Percentiles rank a stretch among this genome's conserved stretches.
phyloP scores from a whole-genome alignment of 2,888 invertebrate genomes.

The Stegana nigrithorax region DNA sequence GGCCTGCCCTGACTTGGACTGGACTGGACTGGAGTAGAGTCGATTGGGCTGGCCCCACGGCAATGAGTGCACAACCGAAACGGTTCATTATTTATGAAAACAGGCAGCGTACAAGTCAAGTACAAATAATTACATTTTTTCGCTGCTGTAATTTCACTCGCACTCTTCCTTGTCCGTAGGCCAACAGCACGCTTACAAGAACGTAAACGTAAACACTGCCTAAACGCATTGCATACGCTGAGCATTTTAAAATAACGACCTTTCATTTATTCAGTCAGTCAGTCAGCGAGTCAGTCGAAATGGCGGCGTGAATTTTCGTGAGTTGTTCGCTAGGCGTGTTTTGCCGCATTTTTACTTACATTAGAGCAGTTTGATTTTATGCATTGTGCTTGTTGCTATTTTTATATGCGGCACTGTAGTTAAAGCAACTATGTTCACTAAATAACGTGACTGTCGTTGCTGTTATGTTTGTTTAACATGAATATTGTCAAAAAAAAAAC shows the following conservation, averaged over 20 bases:
- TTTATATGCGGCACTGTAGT: not conserved
- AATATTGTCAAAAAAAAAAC: slow-evolving; percentile 27
- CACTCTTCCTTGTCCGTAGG: not conserved
- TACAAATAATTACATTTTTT: slow-evolving; percentile 16
- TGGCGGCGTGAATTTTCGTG: no score
- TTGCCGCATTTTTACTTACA: no score
- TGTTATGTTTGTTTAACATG: slow-evolving; percentile 42
- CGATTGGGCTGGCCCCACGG: not conserved
- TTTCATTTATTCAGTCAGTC: slow-evolving; percentile 26
- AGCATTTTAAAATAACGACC: slow-evolving; percentile 53
- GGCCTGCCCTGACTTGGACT: no score
- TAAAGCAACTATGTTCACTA: not conserved
- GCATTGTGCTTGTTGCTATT: slow-evolving; percentile 6
- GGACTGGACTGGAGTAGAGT: not conserved
- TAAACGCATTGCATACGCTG: slow-evolving; percentile 6
- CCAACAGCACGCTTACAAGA: not conserved
- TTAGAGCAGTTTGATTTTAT: not conserved
- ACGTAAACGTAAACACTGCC: not conserved
- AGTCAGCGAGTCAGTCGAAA: no score
- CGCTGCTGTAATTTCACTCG: not conserved
- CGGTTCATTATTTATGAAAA: slow-evolving; percentile 52
- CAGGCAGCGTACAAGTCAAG: slow-evolving; percentile 36
- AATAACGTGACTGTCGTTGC: not conserved
- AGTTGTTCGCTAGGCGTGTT: no score
- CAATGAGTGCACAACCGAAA: not conserved